Evolutionary conservation across 2,113 vertebrate genomes (phyloP).

Genomic region (Muntiacus reevesi): DNA sequence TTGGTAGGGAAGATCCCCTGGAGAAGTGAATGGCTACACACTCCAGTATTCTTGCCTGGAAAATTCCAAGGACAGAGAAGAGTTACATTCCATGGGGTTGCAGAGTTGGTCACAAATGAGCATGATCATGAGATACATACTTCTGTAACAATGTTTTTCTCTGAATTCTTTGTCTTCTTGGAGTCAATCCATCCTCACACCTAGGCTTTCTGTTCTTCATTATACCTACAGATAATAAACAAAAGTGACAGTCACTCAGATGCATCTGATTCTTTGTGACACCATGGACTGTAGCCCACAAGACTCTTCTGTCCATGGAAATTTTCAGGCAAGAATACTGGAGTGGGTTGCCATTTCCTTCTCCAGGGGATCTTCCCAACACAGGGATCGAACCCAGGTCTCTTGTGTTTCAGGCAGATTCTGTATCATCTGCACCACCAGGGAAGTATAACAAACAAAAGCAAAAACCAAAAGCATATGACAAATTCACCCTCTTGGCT

Average conservation of each 20-base stretch:
- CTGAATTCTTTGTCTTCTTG: neutral
- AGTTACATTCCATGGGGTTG: neutral
- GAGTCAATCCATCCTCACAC: neutral
- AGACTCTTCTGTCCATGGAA: neutral
- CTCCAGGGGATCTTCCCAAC: neutral
- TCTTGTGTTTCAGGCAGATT: neutral
- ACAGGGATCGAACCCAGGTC: rapidly evolving
- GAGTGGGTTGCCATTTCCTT: neutral
- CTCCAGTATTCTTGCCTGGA: neutral
- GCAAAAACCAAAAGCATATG: neutral
- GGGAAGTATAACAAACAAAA: neutral
- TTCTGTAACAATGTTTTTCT: neutral
- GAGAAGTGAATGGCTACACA: neutral
- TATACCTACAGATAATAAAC: neutral
- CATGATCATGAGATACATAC: neutral
- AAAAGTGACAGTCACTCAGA: neutral
- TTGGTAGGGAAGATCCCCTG: neutral
- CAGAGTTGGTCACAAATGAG: neutral
- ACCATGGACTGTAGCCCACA: rapidly evolving
- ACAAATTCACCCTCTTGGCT: rapidly evolving
- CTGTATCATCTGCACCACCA: neutral
- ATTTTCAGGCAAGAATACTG: neutral
- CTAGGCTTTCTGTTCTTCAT: neutral
- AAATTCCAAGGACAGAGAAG: neutral
- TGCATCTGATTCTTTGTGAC: neutral